These are phyloP conservation scores for Muscicapa striata DNA, from an alignment of 2,797 vertebrate species.

Conservation along the genomic window DNA sequence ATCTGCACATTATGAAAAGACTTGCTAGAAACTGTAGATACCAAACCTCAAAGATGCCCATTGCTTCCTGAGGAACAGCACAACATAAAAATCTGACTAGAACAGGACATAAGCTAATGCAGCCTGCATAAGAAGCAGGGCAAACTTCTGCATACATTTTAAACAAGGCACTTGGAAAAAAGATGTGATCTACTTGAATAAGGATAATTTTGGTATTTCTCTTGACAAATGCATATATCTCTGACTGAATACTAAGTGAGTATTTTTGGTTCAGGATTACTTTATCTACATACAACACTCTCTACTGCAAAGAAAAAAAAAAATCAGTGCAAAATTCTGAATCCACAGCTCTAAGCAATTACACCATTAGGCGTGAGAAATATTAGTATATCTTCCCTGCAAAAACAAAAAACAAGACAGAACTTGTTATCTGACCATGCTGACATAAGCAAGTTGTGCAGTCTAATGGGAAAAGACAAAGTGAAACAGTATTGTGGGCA, in stretches of 20 bases:
- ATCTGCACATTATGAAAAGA: neutral
- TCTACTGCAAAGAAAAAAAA: neutral
- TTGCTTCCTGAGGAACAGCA: neutral
- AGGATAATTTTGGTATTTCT: neutral
- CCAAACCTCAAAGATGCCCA: neutral
- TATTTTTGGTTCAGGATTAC: neutral
- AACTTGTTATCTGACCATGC: neutral
- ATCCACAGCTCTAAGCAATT: neutral
- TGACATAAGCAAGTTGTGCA: neutral
- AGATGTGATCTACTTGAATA: neutral
- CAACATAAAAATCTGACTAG: neutral
- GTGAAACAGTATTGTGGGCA: neutral
- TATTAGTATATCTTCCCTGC: neutral
- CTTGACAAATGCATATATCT: neutral
- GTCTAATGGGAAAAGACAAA: neutral
- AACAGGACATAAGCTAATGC: neutral
- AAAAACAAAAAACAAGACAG: neutral
- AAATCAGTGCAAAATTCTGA: neutral
- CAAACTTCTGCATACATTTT: neutral
- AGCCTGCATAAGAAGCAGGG: neutral
- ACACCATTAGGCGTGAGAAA: neutral
- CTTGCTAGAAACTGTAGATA: neutral
- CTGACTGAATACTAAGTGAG: neutral
- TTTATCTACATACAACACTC: neutral
- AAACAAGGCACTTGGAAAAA: neutral